phyloP scores from a whole-genome alignment of 2,888 invertebrate species.

The Euclidia mi region DNA sequence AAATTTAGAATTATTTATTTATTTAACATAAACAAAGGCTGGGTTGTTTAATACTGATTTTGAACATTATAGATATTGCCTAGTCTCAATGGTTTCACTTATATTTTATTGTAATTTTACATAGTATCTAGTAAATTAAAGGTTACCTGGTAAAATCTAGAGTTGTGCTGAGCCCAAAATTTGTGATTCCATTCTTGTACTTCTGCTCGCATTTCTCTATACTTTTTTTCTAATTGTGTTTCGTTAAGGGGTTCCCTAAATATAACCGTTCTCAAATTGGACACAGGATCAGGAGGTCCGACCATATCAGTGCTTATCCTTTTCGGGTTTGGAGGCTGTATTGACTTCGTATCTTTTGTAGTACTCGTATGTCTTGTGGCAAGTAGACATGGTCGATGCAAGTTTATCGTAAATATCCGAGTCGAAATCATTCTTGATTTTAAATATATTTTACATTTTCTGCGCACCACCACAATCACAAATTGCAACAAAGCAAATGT shows the following conservation, averaged over 20 bases:
- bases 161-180: constrained; percentile 96
- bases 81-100: too few species aligned
- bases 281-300: constrained; percentile 94
- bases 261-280: constrained; percentile 94
- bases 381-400: constrained; percentile 48
- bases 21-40: too few species aligned
- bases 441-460: constrained; percentile 29
- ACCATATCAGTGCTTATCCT: constrained; percentile 91
- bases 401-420: constrained; percentile 36
- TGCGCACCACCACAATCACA: constrained; percentile 8
- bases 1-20: too few species aligned
- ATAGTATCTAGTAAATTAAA: too few species aligned
- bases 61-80: too few species aligned
- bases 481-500: constrained; percentile 16
- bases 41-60: too few species aligned
- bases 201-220: constrained; percentile 91
- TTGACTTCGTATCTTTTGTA: constrained; percentile 70
- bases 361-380: constrained; percentile 63
- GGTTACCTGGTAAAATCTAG: constrained; percentile 91
- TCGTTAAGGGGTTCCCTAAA: constrained; percentile 92
- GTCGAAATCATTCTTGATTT: constrained; percentile 46
- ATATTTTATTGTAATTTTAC: not conserved
- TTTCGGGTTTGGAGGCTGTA: constrained; percentile 78
- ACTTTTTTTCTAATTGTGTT: constrained; percentile 91
- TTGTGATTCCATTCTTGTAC: constrained; percentile 95